Percentiles rank a stretch among this genome's conserved stretches.
Conservation (phyloP, 2,888 invertebrate genomes). For the Ditula angustiorana region DNA sequence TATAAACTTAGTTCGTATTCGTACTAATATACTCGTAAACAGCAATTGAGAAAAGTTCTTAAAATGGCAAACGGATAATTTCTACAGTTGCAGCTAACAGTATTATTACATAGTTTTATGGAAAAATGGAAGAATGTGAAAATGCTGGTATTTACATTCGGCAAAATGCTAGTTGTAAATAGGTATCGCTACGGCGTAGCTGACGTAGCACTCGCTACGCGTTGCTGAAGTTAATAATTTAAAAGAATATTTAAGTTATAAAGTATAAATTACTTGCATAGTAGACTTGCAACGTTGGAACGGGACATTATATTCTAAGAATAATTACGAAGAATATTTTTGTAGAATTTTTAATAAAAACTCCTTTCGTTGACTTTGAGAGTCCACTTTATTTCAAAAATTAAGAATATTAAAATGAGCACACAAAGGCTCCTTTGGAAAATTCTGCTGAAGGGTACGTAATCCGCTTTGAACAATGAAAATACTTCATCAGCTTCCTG, state of each 20-base stretch:
- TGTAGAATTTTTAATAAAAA: constrained; percentile 42
- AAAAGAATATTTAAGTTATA: not conserved
- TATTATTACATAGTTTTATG: too few species aligned
- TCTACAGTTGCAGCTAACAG: too few species aligned
- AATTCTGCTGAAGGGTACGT: constrained; percentile 48
- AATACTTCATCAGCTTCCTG: constrained; percentile 45
- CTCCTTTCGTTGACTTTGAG: constrained; percentile 49
- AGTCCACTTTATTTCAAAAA: constrained; percentile 50
- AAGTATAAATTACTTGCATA: not conserved
- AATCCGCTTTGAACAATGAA: constrained; percentile 50
- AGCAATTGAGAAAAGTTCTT: too few species aligned
- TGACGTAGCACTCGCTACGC: not conserved
- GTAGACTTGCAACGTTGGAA: not conserved
- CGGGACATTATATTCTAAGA: not conserved
- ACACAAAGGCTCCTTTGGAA: constrained; percentile 48
- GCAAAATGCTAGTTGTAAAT: too few species aligned
- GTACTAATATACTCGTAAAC: too few species aligned
- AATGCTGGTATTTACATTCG: too few species aligned
- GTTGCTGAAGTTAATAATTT: not conserved
- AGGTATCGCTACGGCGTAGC: constrained; percentile 23
- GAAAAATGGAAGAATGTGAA: too few species aligned
- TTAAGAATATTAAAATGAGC: constrained; percentile 53
- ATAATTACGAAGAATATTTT: not conserved
- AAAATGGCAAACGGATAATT: too few species aligned
- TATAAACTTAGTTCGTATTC: too few species aligned